A percentile compares a stretch with the other conserved stretches of the same genome.
These are phyloP conservation scores for Sebastes minor DNA, from an alignment of 2,797 vertebrate genomes.

Conservation along the genomic window DNA sequence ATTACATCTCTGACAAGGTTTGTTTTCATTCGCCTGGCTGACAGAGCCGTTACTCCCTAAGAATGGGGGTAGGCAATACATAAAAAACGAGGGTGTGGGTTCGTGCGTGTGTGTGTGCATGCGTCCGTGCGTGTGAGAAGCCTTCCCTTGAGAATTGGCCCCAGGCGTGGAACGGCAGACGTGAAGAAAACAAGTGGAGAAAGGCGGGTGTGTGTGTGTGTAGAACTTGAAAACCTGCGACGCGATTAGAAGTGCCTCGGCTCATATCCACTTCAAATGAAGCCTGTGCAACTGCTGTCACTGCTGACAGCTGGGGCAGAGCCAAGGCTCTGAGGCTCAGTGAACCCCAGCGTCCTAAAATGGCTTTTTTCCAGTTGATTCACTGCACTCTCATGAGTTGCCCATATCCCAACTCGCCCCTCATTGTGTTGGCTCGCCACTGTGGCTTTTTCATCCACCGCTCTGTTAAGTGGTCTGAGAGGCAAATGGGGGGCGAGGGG, in stretches of 20 bases:
- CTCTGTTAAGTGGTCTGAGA: slow-evolving; percentile 23
- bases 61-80: slow-evolving; percentile 64
- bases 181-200: slow-evolving; percentile 50
- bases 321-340: not conserved
- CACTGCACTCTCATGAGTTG: slow-evolving; percentile 1
- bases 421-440: slow-evolving; percentile 3
- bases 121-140: slow-evolving; percentile 29
- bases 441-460: not conserved
- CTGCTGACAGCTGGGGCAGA: slow-evolving; percentile 6
- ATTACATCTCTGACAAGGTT: slow-evolving; percentile 49
- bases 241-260: slow-evolving; percentile 23
- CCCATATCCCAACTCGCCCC: not conserved
- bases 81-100: slow-evolving; percentile 49
- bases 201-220: slow-evolving; percentile 25
- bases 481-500: not conserved
- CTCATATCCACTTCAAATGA: slow-evolving; percentile 40
- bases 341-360: slow-evolving; percentile 15
- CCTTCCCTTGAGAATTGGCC: slow-evolving; percentile 67
- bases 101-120: slow-evolving; percentile 18
- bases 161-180: slow-evolving; percentile 48
- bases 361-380: slow-evolving; percentile 11
- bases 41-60: slow-evolving; percentile 37
- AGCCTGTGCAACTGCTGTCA: slow-evolving; percentile 31
- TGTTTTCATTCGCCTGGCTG: slow-evolving; percentile 53
- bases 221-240: slow-evolving; percentile 31